phyloP scores from a whole-genome alignment of 2,113 vertebrate genomes.

The Nothoprocta pentlandii region DNA sequence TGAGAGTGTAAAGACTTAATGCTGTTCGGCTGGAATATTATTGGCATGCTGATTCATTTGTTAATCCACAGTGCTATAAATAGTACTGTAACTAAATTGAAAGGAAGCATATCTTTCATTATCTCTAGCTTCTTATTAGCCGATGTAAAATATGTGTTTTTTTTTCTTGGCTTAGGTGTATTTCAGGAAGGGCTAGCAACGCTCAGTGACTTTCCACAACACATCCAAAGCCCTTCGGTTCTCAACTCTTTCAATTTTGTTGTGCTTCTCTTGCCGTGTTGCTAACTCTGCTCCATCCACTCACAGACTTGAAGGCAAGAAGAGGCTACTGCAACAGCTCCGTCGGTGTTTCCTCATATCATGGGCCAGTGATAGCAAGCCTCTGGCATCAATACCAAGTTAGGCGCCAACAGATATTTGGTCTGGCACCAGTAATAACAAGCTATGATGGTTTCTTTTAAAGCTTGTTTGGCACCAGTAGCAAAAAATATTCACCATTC shows the following conservation, averaged over 20 bases:
- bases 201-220: not conserved
- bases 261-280: not conserved
- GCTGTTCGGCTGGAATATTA: constrained; percentile 2
- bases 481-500: constrained; percentile 52
- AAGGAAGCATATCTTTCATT: constrained; percentile 27
- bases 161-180: constrained; percentile 12
- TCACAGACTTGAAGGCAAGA: not conserved
- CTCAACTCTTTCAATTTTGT: not conserved
- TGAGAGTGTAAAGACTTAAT: not conserved
- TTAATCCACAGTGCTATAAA: constrained; percentile 37
- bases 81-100: constrained; percentile 9
- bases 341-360: constrained; percentile 40
- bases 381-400: constrained; percentile 64
- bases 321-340: constrained; percentile 23
- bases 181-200: constrained; percentile 36
- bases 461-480: constrained; percentile 65
- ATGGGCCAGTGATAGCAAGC: constrained; percentile 68
- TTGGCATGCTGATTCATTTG: constrained; percentile 40
- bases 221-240: not conserved
- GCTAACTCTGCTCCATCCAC: not conserved
- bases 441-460: constrained; percentile 65
- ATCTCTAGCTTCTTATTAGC: constrained; percentile 43
- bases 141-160: not conserved
- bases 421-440: constrained; percentile 68
- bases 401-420: constrained; percentile 65